These are phyloP conservation scores for Malthinus seriepunctatus DNA, from an alignment of 2,888 invertebrate species.

Conservation along the genomic window DNA sequence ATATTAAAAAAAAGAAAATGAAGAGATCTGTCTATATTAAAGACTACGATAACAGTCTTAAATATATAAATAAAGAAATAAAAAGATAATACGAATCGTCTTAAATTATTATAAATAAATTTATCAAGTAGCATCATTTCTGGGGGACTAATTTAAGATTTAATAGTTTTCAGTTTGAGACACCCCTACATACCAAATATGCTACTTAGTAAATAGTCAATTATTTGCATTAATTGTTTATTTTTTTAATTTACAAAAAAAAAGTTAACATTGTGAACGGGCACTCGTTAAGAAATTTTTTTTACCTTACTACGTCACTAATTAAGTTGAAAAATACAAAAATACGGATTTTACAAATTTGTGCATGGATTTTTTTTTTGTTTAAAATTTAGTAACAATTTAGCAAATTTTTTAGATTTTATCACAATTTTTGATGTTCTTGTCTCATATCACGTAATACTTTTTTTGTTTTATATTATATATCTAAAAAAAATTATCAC, in stretches of 20 bases:
- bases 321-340: constrained; percentile 21
- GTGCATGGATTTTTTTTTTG: constrained; percentile 2
- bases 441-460: constrained; percentile 1
- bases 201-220: too few relatives aligned
- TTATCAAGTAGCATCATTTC: constrained; percentile 6
- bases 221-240: too few relatives aligned
- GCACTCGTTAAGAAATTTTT: not conserved
- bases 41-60: constrained; percentile 24
- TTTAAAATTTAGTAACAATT: constrained; percentile 5
- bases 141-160: too few relatives aligned
- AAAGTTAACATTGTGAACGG: not conserved
- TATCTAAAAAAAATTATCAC: not conserved
- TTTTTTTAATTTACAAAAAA: not conserved
- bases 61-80: constrained; percentile 22
- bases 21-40: constrained; percentile 26
- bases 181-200: too few relatives aligned
- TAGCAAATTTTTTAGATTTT: constrained; percentile 17
- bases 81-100: constrained; percentile 19
- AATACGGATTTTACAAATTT: constrained; percentile 16
- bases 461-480: not conserved
- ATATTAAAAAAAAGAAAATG: not conserved
- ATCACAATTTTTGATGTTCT: constrained; percentile 17
- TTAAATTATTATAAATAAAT: constrained; percentile 10
- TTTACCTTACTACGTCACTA: constrained; percentile 7
- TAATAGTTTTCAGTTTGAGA: too few relatives aligned